Percentiles rank a stretch among this genome's conserved stretches.
These are phyloP conservation scores for Vimba vimba DNA, from an alignment of 2,113 vertebrate species.

Conservation along the genomic window DNA sequence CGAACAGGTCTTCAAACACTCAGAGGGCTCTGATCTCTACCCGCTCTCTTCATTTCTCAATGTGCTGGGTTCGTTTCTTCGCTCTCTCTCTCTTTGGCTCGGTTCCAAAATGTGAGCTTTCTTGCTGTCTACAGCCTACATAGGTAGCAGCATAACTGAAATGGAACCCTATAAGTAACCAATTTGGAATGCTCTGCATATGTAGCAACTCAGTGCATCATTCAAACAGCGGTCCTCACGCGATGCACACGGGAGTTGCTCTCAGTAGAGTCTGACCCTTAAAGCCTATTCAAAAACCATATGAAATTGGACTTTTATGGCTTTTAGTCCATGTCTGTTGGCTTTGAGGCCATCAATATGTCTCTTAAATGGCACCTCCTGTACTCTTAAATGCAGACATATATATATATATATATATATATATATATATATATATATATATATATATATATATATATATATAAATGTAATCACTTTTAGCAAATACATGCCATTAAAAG, in stretches of 20 bases:
- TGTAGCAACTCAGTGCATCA: neutral
- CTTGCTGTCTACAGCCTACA: neutral
- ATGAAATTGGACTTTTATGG: neutral
- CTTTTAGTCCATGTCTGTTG: neutral
- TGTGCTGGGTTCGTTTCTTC: slow-evolving; percentile 14
- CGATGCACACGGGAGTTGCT: neutral
- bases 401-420: too few relatives aligned
- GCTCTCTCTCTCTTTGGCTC: slow-evolving; percentile 39
- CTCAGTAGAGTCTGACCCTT: neutral
- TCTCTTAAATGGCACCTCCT: too few relatives aligned
- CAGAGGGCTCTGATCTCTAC: slow-evolving; percentile 45
- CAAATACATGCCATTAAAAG: too few relatives aligned
- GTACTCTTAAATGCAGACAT: neutral
- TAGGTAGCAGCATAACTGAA: neutral
- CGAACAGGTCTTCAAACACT: slow-evolving; percentile 53
- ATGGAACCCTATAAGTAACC: neutral
- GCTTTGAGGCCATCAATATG: neutral
- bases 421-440: too few relatives aligned
- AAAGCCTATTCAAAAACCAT: neutral
- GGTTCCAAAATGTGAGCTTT: neutral
- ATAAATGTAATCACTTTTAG: too few relatives aligned
- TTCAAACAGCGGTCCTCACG: neutral
- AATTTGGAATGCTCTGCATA: slow-evolving; percentile 5
- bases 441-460: too few relatives aligned
- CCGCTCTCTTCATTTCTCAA: slow-evolving; percentile 11